Percentiles rank a stretch among this genome's conserved stretches.
Conservation (phyloP, 2,797 vertebrate species). For the Okamejei kenojei region DNA sequence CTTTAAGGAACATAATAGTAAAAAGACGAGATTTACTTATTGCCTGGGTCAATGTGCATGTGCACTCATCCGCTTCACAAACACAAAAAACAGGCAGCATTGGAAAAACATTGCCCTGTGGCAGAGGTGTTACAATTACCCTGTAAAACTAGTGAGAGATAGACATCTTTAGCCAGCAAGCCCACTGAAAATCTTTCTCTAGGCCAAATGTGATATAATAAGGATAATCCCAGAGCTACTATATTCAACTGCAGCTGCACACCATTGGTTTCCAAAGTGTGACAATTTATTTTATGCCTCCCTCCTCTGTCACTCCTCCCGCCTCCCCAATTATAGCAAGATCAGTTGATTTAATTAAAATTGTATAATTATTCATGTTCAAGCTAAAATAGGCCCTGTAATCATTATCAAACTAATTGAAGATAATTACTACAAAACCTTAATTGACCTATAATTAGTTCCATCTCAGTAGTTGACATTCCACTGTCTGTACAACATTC, state of each 20-base stretch:
- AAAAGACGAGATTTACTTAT: neutral
- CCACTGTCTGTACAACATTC: neutral
- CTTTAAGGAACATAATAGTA: neutral
- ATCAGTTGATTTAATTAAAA: neutral
- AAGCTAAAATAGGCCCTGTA: neutral
- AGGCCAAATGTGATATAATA: neutral
- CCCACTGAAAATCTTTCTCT: neutral
- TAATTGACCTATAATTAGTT: slow-evolving; percentile 12
- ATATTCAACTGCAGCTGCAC: neutral
- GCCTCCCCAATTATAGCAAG: neutral
- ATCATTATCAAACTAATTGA: slow-evolving; percentile 4
- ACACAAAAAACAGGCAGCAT: neutral
- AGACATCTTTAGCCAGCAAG: neutral
- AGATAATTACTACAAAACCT: slow-evolving; percentile 7
- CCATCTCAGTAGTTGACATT: neutral
- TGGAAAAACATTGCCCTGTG: too few species aligned
- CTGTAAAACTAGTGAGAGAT: neutral
- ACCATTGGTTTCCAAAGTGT: neutral
- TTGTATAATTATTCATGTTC: neutral
- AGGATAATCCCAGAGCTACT: neutral
- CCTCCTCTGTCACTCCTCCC: neutral
- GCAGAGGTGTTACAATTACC: neutral
- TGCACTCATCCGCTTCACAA: neutral
- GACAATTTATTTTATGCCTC: neutral
- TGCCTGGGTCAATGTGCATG: neutral